These are phyloP conservation scores for Drosophila cardini DNA, from an alignment of 1,140 invertebrate genomes.

Conservation along the genomic window DNA sequence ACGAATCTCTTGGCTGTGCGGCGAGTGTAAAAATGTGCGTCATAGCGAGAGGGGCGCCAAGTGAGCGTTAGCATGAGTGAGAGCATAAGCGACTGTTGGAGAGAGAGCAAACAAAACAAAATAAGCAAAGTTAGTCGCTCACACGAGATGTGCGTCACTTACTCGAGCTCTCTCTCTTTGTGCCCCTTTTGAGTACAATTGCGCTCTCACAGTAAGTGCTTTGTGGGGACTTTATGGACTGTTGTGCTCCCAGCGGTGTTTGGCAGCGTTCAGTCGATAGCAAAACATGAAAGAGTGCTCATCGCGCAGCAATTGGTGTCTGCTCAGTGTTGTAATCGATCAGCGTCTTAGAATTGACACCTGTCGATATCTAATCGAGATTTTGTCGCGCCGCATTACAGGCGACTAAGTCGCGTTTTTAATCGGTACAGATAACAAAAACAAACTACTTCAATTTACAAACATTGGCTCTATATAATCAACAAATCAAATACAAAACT, in stretches of 20 bases:
- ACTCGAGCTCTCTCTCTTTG: conserved; percentile 11
- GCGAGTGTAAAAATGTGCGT: conserved; percentile 55
- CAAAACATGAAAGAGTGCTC: conserved; percentile 84
- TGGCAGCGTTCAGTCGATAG: conserved; percentile 73
- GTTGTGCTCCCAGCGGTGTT: conserved; percentile 23
- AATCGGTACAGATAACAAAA: conserved; percentile 20
- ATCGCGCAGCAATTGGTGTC: conserved; percentile 77
- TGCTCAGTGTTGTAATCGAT: conserved; percentile 82
- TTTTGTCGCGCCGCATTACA: conserved; percentile 80
- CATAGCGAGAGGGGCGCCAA: conserved; percentile 26
- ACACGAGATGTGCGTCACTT: conserved; percentile 37
- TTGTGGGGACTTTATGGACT: conserved; percentile 7
- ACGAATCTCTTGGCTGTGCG: neutral
- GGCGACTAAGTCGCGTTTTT: conserved; percentile 66
- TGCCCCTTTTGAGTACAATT: no score
- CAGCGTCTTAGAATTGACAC: conserved; percentile 84
- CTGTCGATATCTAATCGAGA: conserved; percentile 84
- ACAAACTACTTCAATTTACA: neutral
- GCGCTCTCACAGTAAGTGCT: conserved; percentile 50
- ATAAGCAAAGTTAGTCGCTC: conserved; percentile 8
- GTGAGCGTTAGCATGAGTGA: neutral
- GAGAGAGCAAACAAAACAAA: conserved; percentile 19
- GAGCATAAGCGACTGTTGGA: neutral
- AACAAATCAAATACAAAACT: neutral
- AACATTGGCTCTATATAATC: neutral